Conservation (phyloP, 2,888 invertebrate species). For the Hesperia comma region DNA sequence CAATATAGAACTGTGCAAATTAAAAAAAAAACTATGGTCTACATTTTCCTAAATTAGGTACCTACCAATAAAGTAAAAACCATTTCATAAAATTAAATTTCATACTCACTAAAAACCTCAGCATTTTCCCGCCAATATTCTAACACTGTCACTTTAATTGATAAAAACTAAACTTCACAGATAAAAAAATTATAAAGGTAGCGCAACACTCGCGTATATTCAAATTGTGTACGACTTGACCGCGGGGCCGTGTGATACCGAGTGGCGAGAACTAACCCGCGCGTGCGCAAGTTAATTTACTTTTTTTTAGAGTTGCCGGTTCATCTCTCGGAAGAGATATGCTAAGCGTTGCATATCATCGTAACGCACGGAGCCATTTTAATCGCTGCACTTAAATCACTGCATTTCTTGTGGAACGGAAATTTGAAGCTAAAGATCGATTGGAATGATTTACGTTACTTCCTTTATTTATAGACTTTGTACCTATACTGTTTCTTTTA, state of each 20-base stretch:
- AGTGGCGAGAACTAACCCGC: conserved; percentile 49
- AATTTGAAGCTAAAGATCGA: not conserved
- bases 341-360: conserved; percentile 16
- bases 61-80: not conserved
- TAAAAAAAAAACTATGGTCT: too few species aligned
- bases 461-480: not conserved
- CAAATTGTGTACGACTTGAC: conserved; percentile 50
- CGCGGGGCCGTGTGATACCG: conserved; percentile 49
- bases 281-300: conserved; percentile 21
- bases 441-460: not conserved
- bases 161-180: conserved; percentile 16
- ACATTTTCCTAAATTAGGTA: too few species aligned
- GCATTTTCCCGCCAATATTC: conserved; percentile 34
- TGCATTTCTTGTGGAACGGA: conserved; percentile 10
- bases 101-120: conserved; percentile 39
- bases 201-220: conserved; percentile 36
- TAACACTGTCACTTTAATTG: conserved; percentile 38
- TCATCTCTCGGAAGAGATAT: conserved; percentile 30
- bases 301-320: conserved; percentile 24
- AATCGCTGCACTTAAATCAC: conserved; percentile 7
- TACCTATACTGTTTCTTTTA: too few species aligned
- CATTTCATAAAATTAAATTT: conserved; percentile 17
- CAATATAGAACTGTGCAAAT: too few species aligned
- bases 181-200: conserved; percentile 18
- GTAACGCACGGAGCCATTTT: conserved; percentile 11